Evolutionary conservation across 2,888 invertebrate genomes (phyloP), one percentile per base, ranked within the genome.

Genomic region (Mythimna albipuncta): DNA sequence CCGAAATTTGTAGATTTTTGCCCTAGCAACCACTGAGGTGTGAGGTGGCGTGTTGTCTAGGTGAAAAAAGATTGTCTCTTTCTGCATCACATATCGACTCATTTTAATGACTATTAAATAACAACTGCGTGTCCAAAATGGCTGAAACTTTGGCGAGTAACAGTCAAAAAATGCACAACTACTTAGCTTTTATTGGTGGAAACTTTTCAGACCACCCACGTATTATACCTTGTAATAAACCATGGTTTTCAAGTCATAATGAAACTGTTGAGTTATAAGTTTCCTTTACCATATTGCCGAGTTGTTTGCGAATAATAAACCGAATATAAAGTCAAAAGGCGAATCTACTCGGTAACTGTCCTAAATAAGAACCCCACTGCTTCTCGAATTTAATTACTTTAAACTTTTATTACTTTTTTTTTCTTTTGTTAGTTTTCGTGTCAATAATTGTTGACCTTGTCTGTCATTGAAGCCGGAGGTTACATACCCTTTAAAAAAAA

Each of bases 241-340:
- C 13, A 41, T 62, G 32, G 73, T 38, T 71, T 21, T 54, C 62
- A 7, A 32, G 54, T 44, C 32, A 52, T 54, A 63, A 21, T 44
- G 2, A n/a, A 61, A 72, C 21, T n/a, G n/a, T 32, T 41, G 38
- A 26, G 38, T 26, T 50, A 35, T 13, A 38, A 52, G n/a, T 21
- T 21, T 32, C 16, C 32, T 26, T 21, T 61, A 71, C 13, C 13
- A 54, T 74, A 52, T 54, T n/a, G 11, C 11, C 26, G 35, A 74
- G 26, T 70, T 70, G 38, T 35, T 58, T 58, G 9, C 58, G 16
- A 6, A 32, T 2, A 5, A 32, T 32, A 32, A 32, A 32, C 32
- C 32, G 32, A 57, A 35, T 35, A 35, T 58, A 7, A 58, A 58
- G 6, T 11, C 16, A 50, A n/a, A 13, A 19, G 21, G 59, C 0